These are phyloP conservation scores for Ambastaia sidthimunki DNA, from an alignment of 2,797 vertebrate genomes.

Conservation along the genomic window DNA sequence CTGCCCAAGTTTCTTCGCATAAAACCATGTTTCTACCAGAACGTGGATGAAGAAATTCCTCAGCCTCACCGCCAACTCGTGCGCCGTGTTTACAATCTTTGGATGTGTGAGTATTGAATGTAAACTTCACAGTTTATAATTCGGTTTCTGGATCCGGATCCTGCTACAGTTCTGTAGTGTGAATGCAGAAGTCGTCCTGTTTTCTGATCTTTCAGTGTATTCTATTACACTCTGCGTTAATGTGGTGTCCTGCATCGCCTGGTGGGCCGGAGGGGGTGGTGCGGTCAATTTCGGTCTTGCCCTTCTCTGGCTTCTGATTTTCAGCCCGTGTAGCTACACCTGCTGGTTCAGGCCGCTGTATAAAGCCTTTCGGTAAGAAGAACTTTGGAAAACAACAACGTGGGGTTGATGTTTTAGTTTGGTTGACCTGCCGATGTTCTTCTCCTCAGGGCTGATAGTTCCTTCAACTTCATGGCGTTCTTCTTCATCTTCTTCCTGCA, in stretches of 20 bases:
- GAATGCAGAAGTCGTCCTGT: background rate
- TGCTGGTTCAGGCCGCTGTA: conserved; percentile 97
- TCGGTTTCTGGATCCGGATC: background rate
- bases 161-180: too few species aligned
- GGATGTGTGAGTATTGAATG: conserved; percentile 84
- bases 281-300: conserved; percentile 87
- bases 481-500: conserved; percentile 95
- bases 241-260: conserved; percentile 89
- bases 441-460: conserved; percentile 89
- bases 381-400: too few species aligned
- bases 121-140: background rate
- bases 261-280: conserved; percentile 86
- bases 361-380: conserved; percentile 91
- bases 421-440: background rate
- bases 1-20: conserved; percentile 86
- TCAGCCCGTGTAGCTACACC: conserved; percentile 90
- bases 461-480: conserved; percentile 97
- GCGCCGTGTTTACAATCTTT: conserved; percentile 87
- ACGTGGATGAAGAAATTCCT: conserved; percentile 92
- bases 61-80: conserved; percentile 82
- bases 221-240: conserved; percentile 85
- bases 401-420: background rate
- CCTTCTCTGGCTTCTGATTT: conserved; percentile 90
- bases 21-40: conserved; percentile 95
- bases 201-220: conserved; percentile 81